These are phyloP conservation scores for Spheniscus humboldti DNA, from an alignment of 2,797 vertebrate species.

Conservation along the genomic window DNA sequence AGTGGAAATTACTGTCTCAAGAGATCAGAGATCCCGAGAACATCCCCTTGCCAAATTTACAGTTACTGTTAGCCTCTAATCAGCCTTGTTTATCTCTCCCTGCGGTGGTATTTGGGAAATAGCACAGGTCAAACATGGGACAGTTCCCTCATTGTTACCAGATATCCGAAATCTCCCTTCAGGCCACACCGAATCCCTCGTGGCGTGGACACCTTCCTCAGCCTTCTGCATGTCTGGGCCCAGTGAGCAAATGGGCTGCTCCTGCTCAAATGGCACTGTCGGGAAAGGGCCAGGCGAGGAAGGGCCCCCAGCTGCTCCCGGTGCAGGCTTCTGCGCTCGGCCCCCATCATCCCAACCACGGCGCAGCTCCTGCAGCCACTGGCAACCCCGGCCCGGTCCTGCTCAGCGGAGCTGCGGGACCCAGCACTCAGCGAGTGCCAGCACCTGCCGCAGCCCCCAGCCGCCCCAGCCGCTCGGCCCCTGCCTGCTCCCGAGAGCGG, in stretches of 20 bases:
- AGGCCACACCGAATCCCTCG: not conserved
- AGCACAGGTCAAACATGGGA: not conserved
- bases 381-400: rapidly evolving
- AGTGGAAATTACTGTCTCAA: slow-evolving; percentile 24
- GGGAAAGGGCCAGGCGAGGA: not conserved
- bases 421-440: rapidly evolving
- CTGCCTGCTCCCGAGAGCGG: rapidly evolving
- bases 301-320: not conserved
- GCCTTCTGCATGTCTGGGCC: not conserved
- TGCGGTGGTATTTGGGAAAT: slow-evolving; percentile 3
- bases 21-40: slow-evolving; percentile 51
- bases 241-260: not conserved
- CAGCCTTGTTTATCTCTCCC: slow-evolving; percentile 36
- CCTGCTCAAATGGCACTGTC: not conserved
- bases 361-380: not conserved
- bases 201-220: not conserved
- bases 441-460: not conserved
- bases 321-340: not conserved
- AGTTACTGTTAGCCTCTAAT: not conserved
- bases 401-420: rapidly evolving
- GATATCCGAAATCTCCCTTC: not conserved
- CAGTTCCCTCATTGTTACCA: not conserved
- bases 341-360: rapidly evolving
- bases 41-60: slow-evolving; percentile 31
- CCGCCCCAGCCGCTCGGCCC: not conserved